Conservation (phyloP, 2,113 vertebrate species). For the Ammodytes marinus region DNA sequence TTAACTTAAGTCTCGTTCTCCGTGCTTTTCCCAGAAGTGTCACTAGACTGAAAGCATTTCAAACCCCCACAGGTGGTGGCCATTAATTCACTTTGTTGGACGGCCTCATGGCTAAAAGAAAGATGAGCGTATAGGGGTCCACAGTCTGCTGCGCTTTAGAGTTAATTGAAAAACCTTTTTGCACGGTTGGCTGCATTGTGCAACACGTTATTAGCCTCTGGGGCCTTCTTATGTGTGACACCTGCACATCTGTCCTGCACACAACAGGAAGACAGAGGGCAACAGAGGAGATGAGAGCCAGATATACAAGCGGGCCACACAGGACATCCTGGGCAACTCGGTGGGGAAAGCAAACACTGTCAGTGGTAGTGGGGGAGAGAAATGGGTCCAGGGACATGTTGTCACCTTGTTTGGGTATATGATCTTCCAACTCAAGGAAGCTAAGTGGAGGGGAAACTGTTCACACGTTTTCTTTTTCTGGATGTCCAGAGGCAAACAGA, state of each 20-base stretch:
- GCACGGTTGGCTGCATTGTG: background rate
- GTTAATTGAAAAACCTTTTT: constrained; percentile 28
- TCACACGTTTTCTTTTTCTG: constrained; percentile 40
- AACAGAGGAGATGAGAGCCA: constrained; percentile 55
- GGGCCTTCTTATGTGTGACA: constrained; percentile 39
- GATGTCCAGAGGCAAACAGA: constrained; percentile 47
- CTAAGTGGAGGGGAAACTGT: constrained; percentile 39
- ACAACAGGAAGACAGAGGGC: constrained; percentile 71
- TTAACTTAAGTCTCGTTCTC: constrained; percentile 39
- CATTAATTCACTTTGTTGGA: constrained; percentile 30
- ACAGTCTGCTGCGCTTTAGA: background rate
- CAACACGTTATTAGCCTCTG: constrained; percentile 7
- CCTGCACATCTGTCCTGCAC: constrained; percentile 37
- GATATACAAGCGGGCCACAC: constrained; percentile 56
- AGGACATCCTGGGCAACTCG: constrained; percentile 80
- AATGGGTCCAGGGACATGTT: constrained; percentile 21
- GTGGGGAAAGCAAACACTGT: constrained; percentile 30
- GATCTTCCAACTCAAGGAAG: constrained; percentile 37
- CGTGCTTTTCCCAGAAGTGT: constrained; percentile 50
- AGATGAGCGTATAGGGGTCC: constrained; percentile 37
- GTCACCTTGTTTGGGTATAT: constrained; percentile 52
- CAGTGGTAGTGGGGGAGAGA: constrained; percentile 19
- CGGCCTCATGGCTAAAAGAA: constrained; percentile 11
- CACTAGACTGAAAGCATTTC: constrained; percentile 25
- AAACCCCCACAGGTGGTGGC: constrained; percentile 43